Conservation (phyloP, 2,113 vertebrate genomes). For the Phocoena phocoena region DNA sequence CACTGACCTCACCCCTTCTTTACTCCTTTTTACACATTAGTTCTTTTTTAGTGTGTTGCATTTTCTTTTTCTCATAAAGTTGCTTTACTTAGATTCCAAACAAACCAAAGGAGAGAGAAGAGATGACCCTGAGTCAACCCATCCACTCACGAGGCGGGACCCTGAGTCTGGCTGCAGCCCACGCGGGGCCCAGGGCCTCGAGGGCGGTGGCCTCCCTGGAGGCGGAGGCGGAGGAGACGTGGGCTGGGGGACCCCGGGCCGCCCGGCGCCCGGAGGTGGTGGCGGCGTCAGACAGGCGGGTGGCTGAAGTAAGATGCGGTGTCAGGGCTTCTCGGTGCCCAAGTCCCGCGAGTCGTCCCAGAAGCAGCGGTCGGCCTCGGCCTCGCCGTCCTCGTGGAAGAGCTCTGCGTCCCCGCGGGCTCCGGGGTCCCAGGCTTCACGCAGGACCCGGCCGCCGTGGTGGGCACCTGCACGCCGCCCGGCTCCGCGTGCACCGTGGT, state of each 20-base stretch:
- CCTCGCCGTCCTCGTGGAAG: conserved; percentile 93
- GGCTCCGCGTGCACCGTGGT: conserved; percentile 94
- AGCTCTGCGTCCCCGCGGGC: conserved; percentile 93
- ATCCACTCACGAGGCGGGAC: background rate
- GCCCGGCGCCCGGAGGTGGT: conserved; percentile 79
- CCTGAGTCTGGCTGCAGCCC: background rate
- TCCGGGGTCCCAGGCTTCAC: conserved; percentile 92
- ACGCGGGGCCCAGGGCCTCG: no score
- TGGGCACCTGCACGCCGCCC: conserved; percentile 94
- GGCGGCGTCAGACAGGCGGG: conserved; percentile 70
- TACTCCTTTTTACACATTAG: background rate
- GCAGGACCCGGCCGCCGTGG: conserved; percentile 95
- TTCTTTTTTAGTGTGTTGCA: background rate
- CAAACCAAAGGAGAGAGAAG: conserved; percentile 68
- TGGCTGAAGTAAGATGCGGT: conserved; percentile 63
- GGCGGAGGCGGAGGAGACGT: background rate
- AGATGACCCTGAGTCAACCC: background rate
- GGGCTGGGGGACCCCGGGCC: background rate
- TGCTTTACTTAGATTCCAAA: conserved; percentile 85
- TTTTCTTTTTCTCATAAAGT: conserved; percentile 60
- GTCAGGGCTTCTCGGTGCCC: conserved; percentile 94
- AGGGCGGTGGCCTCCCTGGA: background rate
- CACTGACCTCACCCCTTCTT: background rate
- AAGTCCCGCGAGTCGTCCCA: conserved; percentile 86
- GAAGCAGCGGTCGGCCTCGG: conserved; percentile 90